These are phyloP conservation scores for Leucoraja erinaceus DNA, from an alignment of 2,113 vertebrate genomes.

Conservation along the genomic window DNA sequence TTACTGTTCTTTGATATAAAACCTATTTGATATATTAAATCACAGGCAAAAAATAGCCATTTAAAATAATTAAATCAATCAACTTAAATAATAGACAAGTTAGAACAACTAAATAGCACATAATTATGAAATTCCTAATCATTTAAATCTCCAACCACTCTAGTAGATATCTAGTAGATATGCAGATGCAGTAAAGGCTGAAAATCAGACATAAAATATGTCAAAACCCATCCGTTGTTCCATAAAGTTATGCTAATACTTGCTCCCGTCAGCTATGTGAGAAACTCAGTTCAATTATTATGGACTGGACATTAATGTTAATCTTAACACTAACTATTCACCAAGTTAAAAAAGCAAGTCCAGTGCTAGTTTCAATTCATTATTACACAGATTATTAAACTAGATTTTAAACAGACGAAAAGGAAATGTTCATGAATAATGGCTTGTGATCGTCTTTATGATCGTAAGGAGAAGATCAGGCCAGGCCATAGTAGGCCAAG, in stretches of 20 bases:
- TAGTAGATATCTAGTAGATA: neutral
- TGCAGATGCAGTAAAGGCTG: neutral
- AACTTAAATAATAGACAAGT: neutral
- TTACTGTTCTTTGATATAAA: neutral
- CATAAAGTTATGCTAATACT: constrained; percentile 2
- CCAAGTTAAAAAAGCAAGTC: neutral
- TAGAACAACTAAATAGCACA: neutral
- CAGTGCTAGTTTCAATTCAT: neutral
- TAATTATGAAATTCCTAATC: neutral
- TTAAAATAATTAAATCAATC: neutral
- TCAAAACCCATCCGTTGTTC: neutral
- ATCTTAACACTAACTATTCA: neutral
- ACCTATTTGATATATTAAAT: neutral
- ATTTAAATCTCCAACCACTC: neutral
- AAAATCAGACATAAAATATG: neutral
- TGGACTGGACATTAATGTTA: neutral
- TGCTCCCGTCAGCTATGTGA: neutral
- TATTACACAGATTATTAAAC: neutral
- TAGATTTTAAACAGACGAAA: neutral
- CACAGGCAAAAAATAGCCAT: too few relatives aligned
- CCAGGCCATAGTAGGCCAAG: neutral
- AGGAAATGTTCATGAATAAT: neutral
- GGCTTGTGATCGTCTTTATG: neutral
- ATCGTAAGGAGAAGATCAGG: neutral
- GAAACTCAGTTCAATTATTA: neutral